Evolutionary conservation across 2,888 invertebrate species (phyloP).

Genomic region (Amiota communis): DNA sequence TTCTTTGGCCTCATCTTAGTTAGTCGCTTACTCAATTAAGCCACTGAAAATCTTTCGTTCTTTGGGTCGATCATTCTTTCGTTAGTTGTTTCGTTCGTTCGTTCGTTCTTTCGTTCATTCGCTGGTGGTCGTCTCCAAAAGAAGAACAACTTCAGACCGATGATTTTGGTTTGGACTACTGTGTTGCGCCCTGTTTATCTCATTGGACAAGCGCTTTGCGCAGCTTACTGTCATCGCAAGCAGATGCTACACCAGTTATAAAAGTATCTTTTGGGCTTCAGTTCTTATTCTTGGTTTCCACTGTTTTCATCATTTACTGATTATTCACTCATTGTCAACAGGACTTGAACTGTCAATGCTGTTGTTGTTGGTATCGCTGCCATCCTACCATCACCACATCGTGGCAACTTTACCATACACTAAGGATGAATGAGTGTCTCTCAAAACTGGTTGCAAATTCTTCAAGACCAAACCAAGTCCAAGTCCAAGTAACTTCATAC

Average conservation of each 20-base stretch:
- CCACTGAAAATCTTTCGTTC: slow-evolving; percentile 52
- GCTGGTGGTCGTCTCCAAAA: slow-evolving; percentile 25
- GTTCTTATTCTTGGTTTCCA: slow-evolving; percentile 6
- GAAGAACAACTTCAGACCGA: slow-evolving; percentile 30
- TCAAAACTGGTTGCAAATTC: slow-evolving; percentile 29
- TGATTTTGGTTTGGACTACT: slow-evolving; percentile 41
- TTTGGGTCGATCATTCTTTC: too few species aligned
- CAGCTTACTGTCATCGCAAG: slow-evolving; percentile 59
- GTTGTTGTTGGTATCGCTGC: too few species aligned
- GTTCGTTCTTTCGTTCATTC: too few species aligned
- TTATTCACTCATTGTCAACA: slow-evolving; percentile 8
- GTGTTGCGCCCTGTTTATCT: slow-evolving; percentile 21
- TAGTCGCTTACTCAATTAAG: slow-evolving; percentile 53
- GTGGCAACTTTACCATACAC: not conserved
- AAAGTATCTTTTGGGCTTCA: slow-evolving; percentile 16
- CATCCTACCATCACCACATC: not conserved
- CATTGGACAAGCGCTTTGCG: slow-evolving; percentile 38
- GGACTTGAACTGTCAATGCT: not conserved
- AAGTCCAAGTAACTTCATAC: not conserved
- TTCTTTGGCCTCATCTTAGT: not conserved
- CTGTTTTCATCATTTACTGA: not conserved
- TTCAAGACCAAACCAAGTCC: too few species aligned
- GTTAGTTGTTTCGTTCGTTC: not conserved
- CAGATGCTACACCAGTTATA: slow-evolving; percentile 9
- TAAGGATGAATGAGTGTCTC: slow-evolving; percentile 17